Evolutionary conservation across 2,888 invertebrate genomes (phyloP), one percentile per base, ranked within the genome.

Genomic region (Eumacrocentrus americanus): DNA sequence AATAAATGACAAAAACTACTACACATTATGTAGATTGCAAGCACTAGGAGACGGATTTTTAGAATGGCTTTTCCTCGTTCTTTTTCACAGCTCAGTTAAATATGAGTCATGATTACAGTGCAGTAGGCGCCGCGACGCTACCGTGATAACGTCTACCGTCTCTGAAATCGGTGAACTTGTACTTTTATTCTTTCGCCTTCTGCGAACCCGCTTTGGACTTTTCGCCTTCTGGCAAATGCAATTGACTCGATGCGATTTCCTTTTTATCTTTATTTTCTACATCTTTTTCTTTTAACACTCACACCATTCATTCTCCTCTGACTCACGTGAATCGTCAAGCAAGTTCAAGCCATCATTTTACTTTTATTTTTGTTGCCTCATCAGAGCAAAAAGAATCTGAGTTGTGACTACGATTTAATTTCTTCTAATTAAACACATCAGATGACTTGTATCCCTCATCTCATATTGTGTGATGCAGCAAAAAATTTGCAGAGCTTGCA

Each of bases 181-280:
- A n/a, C n/a, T n/a, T 34, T 50, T 50, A 7, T 34, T 47, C 25
- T 47, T 3, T 47, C 7, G 18, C 20, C n/a, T 50, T 18, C 34
- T 20, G 16, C 12, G 48, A 50, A 50, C 20, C 6, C n/a, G 18
- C 6, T 29, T 23, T 34, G 34, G 34, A 50, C 50, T 50, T 50
- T 47, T 14, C n/a, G 34, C 18, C n/a, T 50, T 50, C 42, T 18
- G 11, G 20, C 20, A 16, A 42, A 9, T 20, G 18, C 18, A 42
- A 9, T 42, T 20, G 16, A 5, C 38, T 4, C 12, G 2, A 14
- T 40, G 38, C 3, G 18, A 14, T 14, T 14, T 16, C 16, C 18
- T 40, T 14, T 7, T 40, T 14, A 16, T 16, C 38, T 40, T 40
- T 40, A 16, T 40, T 16, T 18, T 12, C n/a, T 37, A 3, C 37